These are phyloP conservation scores for Aurelia sp. DNA, from an alignment of 30 jellyfish, hydroid and myxozoan species.

Conservation along the genomic window DNA sequence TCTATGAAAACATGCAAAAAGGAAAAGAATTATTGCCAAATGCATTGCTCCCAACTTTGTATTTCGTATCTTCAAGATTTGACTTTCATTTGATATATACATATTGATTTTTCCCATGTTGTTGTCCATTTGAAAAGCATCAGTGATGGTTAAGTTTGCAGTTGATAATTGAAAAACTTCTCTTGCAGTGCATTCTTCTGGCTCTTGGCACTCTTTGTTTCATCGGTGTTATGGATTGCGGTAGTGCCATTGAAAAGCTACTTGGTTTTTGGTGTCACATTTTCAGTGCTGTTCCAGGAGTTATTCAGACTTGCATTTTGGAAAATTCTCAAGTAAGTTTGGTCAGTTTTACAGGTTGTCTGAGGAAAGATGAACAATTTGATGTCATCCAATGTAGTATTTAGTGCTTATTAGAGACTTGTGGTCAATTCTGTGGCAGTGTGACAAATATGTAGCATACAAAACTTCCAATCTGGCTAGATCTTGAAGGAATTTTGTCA, in stretches of 20 bases:
- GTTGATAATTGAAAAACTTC: neutral
- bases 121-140: too few relatives aligned
- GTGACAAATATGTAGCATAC: too few relatives aligned
- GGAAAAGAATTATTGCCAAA: too few relatives aligned
- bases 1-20: too few relatives aligned
- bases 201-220: constrained; percentile 71
- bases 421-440: too few relatives aligned
- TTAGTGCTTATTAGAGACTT: too few relatives aligned
- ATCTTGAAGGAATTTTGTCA: too few relatives aligned
- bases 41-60: too few relatives aligned
- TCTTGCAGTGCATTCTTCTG: constrained; percentile 88
- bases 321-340: constrained; percentile 69
- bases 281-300: constrained; percentile 87
- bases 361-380: neutral
- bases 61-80: too few relatives aligned
- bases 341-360: neutral
- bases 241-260: constrained; percentile 68
- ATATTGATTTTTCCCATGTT: too few relatives aligned
- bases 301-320: constrained; percentile 84
- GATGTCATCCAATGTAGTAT: neutral
- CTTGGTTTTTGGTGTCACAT: constrained; percentile 66
- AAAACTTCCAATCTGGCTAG: too few relatives aligned
- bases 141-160: neutral
- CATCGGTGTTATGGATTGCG: constrained; percentile 72
- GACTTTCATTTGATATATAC: too few relatives aligned